Evolutionary conservation across 2,113 vertebrate genomes (phyloP).

Genomic region (Plotosus lineatus): DNA sequence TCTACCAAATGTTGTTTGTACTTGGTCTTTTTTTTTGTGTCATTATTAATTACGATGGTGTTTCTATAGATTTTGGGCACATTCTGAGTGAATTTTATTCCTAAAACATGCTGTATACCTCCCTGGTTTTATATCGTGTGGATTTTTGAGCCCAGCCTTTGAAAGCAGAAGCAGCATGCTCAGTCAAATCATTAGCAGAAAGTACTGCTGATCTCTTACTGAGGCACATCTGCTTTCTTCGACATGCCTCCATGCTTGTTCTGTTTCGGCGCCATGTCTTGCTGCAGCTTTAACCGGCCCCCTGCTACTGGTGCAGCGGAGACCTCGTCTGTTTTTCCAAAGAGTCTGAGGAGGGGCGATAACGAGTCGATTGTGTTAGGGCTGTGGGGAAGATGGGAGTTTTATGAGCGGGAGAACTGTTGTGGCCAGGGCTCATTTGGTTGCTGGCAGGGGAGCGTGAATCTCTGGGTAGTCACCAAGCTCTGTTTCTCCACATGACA

Average conservation of each 20-base stretch:
- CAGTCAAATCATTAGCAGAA: constrained; percentile 1
- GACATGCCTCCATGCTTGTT: constrained; percentile 11
- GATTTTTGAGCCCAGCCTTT: neutral
- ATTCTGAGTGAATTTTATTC: neutral
- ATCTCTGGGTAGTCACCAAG: constrained; percentile 22
- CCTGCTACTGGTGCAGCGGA: constrained; percentile 1
- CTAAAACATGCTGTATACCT: neutral
- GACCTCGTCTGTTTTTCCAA: constrained; percentile 6
- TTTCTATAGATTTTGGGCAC: too few species aligned
- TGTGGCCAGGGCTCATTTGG: constrained; percentile 44
- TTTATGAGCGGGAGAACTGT: constrained; percentile 29
- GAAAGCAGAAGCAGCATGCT: constrained; percentile 2
- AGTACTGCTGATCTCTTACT: constrained; percentile 27
- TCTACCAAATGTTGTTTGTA: too few species aligned
- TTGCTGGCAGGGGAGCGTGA: constrained; percentile 17
- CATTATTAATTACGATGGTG: too few species aligned
- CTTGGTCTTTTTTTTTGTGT: too few species aligned
- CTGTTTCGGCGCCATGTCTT: constrained; percentile 7
- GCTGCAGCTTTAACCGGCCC: constrained; percentile 14
- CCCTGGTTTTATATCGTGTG: neutral
- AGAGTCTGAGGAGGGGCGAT: constrained; percentile 45
- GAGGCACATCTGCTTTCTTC: constrained; percentile 46
- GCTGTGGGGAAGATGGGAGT: constrained; percentile 29
- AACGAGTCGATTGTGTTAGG: constrained; percentile 40
- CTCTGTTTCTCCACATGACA: constrained; percentile 34